Evolutionary conservation across 2,888 invertebrate genomes (phyloP).

Genomic region (Harpalus rufipes): DNA sequence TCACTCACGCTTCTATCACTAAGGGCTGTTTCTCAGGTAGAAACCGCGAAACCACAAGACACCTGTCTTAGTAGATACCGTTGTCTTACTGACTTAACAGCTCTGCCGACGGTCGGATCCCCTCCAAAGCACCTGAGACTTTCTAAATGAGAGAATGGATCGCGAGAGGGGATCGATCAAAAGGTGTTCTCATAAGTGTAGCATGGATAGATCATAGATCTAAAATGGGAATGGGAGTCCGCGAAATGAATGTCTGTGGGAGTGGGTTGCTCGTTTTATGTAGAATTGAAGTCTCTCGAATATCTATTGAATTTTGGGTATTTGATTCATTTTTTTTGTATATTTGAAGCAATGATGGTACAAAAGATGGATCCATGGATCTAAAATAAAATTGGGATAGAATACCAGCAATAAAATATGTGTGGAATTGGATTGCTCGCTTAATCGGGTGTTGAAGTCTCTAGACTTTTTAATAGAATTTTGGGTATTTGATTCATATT

Average conservation of each 20-base stretch:
- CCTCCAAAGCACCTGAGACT: not conserved
- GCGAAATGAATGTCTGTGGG: too few species aligned
- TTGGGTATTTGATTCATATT: too few species aligned
- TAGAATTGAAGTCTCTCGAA: too few species aligned
- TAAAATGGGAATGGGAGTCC: not conserved
- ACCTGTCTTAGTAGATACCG: not conserved
- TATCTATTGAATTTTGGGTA: not conserved
- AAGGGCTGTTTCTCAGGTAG: not conserved
- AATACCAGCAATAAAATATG: too few species aligned
- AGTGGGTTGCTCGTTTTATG: too few species aligned
- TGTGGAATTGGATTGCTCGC: not conserved
- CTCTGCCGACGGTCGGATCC: not conserved
- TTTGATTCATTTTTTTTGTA: not conserved
- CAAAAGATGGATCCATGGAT: too few species aligned
- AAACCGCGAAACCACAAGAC: not conserved
- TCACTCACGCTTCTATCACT: not conserved
- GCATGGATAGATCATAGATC: too few species aligned
- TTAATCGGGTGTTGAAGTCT: not conserved
- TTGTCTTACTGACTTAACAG: not conserved
- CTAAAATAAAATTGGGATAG: too few species aligned
- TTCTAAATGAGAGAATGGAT: not conserved
- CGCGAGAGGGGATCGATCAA: not conserved
- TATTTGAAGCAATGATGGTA: too few species aligned
- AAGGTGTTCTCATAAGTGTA: too few species aligned
- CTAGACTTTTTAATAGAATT: not conserved